Base-by-base conservation (phyloP, 30 jellyfish, hydroid and myxozoan species). In the Hydractinia echinata region DNA sequence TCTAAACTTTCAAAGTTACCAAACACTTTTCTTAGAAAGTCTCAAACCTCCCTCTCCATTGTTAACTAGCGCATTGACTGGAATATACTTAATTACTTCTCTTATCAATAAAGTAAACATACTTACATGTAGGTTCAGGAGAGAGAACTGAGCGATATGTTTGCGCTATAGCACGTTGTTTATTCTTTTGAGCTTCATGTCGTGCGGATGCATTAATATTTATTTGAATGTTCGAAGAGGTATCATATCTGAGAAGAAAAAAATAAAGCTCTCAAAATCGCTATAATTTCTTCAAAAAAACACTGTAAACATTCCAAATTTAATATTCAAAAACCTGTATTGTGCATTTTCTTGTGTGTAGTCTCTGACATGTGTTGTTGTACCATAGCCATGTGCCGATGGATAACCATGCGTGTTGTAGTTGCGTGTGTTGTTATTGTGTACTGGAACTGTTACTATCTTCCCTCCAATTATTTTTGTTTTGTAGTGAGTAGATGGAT, bases 381-480 rank as follows among this genome's bases (percentile, higher is more conserved):
- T 30, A 30, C 44, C 44, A 30, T 30, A 30, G 44, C 44, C 2
- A 30, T 30, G 44, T 30, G 44, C 44, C 44, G 44, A 30, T 30
- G 44, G 44, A 30, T 30, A 30, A 30, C 44, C 44, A 30, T 30
- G 44, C 44, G 44, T 30, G 44, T 30, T 30, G 44, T 30, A 30
- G 44, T 30, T 30, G 20, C 50, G 68, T 30, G 58, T 39, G 20
- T 53, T 74, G 51, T 53, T 18, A 55, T 18, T 14, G 72, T 69
- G 62, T 9, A 82, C 73, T 4, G 89, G 89, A 8, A 82, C 89
- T 4, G 83, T 82, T 11, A 82, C 89, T 6, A 82, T 76, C 76
- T 68, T 82, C 54, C 89, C 89, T 9, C 66, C 89, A 5, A 82
- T 53, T n/a, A 82, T 82, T 54, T 82, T 82, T 72, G 89, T 77